Evolutionary conservation across 2,797 vertebrate genomes (phyloP).

Genomic region (Amblyopsis hoosieri): DNA sequence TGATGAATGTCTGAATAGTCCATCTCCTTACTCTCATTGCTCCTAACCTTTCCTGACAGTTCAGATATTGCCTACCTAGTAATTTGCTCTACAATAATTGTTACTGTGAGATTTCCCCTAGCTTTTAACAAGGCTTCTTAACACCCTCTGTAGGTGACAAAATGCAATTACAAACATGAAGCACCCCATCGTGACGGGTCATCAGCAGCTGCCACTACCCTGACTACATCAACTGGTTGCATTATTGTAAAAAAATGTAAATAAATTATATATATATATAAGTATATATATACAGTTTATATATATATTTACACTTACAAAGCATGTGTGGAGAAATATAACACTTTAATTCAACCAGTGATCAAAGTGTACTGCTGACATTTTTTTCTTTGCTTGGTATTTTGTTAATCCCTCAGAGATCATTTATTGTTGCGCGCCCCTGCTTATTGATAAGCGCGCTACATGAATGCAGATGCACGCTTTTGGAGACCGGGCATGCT

Average conservation of each 20-base stretch:
- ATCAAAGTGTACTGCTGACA: constrained; percentile 85
- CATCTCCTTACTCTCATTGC: constrained; percentile 89
- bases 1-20: constrained; percentile 96
- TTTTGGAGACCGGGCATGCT: constrained; percentile 81
- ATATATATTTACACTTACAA: constrained; percentile 23
- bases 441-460: constrained; percentile 95
- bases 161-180: constrained; percentile 96
- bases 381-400: constrained; percentile 71
- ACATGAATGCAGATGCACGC: constrained; percentile 95
- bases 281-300: too few relatives aligned
- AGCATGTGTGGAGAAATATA: constrained; percentile 82
- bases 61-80: constrained; percentile 95
- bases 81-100: constrained; percentile 97
- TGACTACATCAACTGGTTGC: constrained; percentile 78
- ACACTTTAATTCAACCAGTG: constrained; percentile 91
- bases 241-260: constrained; percentile 80
- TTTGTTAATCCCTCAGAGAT: constrained; percentile 89
- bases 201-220: constrained; percentile 86
- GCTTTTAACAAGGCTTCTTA: constrained; percentile 96
- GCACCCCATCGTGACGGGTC: constrained; percentile 79
- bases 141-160: constrained; percentile 99
- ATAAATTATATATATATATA: constrained; percentile 13
- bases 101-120: constrained; percentile 88
- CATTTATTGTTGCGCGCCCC: constrained; percentile 85
- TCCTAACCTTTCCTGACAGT: constrained; percentile 96